Base-by-base conservation (phyloP, 2,113 vertebrate genomes). In the Cranoglanis bouderius region DNA sequence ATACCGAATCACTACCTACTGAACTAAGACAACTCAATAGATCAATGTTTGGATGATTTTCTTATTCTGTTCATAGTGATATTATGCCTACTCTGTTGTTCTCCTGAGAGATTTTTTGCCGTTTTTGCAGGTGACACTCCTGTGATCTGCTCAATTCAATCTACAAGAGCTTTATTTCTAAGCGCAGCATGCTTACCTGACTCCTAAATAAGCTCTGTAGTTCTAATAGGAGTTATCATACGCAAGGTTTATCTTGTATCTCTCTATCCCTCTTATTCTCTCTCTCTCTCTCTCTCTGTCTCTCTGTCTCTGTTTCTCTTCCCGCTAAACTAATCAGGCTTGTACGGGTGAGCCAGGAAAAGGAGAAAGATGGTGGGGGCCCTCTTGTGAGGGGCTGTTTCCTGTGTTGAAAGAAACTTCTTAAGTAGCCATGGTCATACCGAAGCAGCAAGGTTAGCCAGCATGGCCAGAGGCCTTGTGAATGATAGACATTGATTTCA, bases 281-380 rank as follows among this genome's bases (percentile, higher is more conserved):
- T 49, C 88, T 38, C 29, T 86, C 49, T 63, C 19, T 63, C 84
- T 85, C 86, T 74, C 38, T 90, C 89, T 9, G 51, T 38, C 16
- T 43, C 46, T 49, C 46, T 49, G 8, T 49, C 0, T 51, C 85
- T 38, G 32, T 86, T 49, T 63, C 16, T 59, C 84, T 85, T 77
- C 46, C 86, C 67, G 93, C 70, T 90, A 91, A 94, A 93, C 83
- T 94, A 87, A 93, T 90, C 90, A 90, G 91, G 89, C 84, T 49
- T 88, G 40, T 82, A 18, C n/a, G 82, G 78, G 24, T 35, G 61
- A 89, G 82, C 3, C 84, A 74, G 38, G 29, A 61, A 67, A 77
- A 38, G 46, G 61, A 55, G 49, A 14, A 57, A 32, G 8, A 49
- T 53, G 43, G 3, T 18, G 8, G 74, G 49, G 65, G 55, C 55